These are phyloP conservation scores for Strix aluco DNA, from an alignment of 2,113 vertebrate genomes.

Conservation along the genomic window DNA sequence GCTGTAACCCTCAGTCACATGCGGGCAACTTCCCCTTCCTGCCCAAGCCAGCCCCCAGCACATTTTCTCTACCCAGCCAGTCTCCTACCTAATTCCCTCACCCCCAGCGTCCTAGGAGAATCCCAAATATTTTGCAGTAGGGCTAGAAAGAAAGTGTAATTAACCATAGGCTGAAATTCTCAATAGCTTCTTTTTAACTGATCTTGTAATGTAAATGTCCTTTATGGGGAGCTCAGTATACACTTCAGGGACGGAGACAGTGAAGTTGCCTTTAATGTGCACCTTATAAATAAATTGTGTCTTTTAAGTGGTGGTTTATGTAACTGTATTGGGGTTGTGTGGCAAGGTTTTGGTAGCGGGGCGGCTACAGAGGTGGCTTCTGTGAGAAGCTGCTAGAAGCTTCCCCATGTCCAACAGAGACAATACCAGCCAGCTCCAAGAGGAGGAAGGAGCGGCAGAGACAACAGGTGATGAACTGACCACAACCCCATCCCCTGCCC, in stretches of 20 bases:
- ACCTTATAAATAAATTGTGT: background rate
- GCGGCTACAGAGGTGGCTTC: no score
- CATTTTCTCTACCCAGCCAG: background rate
- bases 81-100: background rate
- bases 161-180: background rate
- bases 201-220: background rate
- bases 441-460: no score
- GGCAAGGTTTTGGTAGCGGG: no score
- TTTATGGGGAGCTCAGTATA: background rate
- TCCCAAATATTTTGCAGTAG: background rate
- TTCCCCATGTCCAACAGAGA: no score
- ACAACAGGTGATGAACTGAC: no score
- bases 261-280: background rate
- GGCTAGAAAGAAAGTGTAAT: background rate
- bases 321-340: background rate
- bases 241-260: background rate
- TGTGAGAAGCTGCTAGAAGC: no score
- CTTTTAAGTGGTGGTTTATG: background rate
- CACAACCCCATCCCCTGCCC: no score
- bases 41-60: background rate
- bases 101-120: background rate
- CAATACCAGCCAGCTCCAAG: no score
- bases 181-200: background rate
- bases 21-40: constrained; percentile 21
- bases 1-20: background rate